Evolutionary conservation across 1,140 invertebrate species (phyloP), one percentile per base, ranked within the genome.

Genomic region (Drosophila sucinea): DNA sequence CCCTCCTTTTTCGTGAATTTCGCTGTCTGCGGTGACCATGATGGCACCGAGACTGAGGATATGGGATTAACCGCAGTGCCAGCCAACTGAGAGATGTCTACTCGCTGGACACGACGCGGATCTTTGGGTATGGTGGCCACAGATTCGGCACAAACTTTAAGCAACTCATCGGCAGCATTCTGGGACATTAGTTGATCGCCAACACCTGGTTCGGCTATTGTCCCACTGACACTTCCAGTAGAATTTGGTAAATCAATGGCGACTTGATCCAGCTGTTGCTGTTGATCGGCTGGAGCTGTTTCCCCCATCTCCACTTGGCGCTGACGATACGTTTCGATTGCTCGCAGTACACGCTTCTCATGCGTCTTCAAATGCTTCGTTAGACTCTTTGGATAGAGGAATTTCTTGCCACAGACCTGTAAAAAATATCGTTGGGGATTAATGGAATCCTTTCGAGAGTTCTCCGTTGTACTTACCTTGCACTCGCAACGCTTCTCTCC

Each of bases 401-500:
- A 92, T 47, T 87, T 90, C 40, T 91, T 91, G 10, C 86, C 85
- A 25, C 91, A 92, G 10, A 92, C 91, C 57, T 84, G n/a, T 0
- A 8, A 25, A 8, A 54, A n/a, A 25, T 17, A 17, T 17, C 17
- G 17, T 17, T 17, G 17, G 17, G 25, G 1, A 3, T 2, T 30
- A 23, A 29, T 1, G 25, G 8, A 23, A 58, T n/a, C 3, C 29
- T 8, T 27, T 1, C 1, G 27, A 7, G 11, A 5, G 3, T 35
- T 32, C 1, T 5, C 4, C 56, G 17, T 17, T 6, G 5, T 33
- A 10, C 70, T 66, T 11, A 87, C 79, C 60, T 91, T 91, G 68
- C 91, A 92, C 40, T 90, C 91, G 60, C 86, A 91, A 2, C 86
- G 83, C 47, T 91, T 92, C 65, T 93, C 94, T 0, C 95, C 95